phyloP scores from a whole-genome alignment of 1,140 invertebrate genomes.

The Mactra quadrangularis region DNA sequence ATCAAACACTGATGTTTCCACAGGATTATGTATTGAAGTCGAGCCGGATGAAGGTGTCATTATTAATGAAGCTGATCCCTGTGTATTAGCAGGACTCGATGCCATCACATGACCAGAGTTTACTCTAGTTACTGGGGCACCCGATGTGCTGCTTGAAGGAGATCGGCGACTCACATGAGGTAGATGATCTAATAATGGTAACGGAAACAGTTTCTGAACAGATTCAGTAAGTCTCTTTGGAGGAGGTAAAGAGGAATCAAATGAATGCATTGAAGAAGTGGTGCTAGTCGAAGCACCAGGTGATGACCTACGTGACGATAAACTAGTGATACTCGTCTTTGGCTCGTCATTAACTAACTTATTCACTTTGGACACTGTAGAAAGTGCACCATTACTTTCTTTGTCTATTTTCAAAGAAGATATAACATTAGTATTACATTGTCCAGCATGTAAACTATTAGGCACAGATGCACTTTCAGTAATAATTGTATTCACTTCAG shows the following conservation, averaged over 20 bases:
- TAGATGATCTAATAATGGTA: slow-evolving; percentile 57
- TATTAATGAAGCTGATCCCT: slow-evolving; percentile 32
- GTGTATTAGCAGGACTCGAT: slow-evolving; percentile 4
- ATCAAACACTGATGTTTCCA: slow-evolving; percentile 36
- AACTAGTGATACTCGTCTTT: slow-evolving; percentile 14
- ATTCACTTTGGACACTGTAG: slow-evolving; percentile 33
- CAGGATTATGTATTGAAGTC: not conserved
- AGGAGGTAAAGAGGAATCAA: slow-evolving; percentile 53
- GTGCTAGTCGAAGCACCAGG: slow-evolving; percentile 48
- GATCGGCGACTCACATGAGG: slow-evolving; percentile 59
- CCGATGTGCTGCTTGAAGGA: slow-evolving; percentile 38
- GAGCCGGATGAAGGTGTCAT: slow-evolving; percentile 32
- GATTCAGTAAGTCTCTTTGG: slow-evolving; percentile 60
- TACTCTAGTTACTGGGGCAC: slow-evolving; percentile 22
- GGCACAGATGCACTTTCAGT: slow-evolving; percentile 32
- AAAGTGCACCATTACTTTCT: slow-evolving; percentile 31
- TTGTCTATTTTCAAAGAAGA: slow-evolving; percentile 27
- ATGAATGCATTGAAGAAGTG: slow-evolving; percentile 42
- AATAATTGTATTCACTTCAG: slow-evolving; percentile 1
- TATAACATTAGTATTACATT: slow-evolving; percentile 39
- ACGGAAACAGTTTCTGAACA: slow-evolving; percentile 54
- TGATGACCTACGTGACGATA: slow-evolving; percentile 31
- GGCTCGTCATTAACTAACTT: slow-evolving; percentile 43
- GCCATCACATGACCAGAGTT: slow-evolving; percentile 27
- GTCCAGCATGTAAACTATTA: slow-evolving; percentile 45